Percentiles rank a stretch among this genome's conserved stretches.
Conservation (phyloP, 2,113 vertebrate genomes). For the Anas platyrhynchos region DNA sequence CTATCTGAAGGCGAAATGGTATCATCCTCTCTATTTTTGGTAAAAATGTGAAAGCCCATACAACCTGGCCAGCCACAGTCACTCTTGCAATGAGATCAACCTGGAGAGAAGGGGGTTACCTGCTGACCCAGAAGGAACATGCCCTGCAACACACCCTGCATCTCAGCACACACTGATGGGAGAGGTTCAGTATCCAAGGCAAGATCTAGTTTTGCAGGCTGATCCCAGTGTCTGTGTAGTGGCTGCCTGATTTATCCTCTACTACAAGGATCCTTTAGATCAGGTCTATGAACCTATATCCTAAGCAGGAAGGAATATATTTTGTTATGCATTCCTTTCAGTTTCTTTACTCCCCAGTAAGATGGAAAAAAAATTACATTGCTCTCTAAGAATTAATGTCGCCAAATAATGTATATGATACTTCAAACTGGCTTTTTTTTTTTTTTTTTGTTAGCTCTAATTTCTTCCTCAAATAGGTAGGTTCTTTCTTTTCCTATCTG, state of each 20-base stretch:
- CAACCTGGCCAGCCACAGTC: not conserved
- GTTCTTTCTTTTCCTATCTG: not conserved
- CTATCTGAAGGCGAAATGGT: slow-evolving; percentile 5
- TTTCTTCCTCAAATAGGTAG: not conserved
- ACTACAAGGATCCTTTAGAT: not conserved
- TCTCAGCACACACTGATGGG: rapidly evolving
- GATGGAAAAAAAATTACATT: not conserved
- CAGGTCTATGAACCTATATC: not conserved
- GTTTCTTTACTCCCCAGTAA: not conserved
- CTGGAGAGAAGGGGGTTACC: not conserved
- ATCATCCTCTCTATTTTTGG: not conserved
- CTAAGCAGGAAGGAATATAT: not conserved
- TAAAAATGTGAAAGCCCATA: not conserved
- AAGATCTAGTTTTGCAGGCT: not conserved
- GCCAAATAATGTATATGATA: not conserved
- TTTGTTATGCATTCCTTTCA: not conserved
- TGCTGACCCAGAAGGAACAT: not conserved
- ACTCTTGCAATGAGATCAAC: too few species aligned
- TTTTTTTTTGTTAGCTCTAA: not conserved
- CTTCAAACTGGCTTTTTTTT: not conserved
- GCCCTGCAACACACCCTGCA: not conserved
- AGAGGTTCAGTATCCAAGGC: not conserved
- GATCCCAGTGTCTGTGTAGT: not conserved
- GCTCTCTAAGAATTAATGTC: not conserved
- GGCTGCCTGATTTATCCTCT: not conserved